Conservation (phyloP, 2,888 invertebrate genomes). For the Orchesellides sinensis region DNA sequence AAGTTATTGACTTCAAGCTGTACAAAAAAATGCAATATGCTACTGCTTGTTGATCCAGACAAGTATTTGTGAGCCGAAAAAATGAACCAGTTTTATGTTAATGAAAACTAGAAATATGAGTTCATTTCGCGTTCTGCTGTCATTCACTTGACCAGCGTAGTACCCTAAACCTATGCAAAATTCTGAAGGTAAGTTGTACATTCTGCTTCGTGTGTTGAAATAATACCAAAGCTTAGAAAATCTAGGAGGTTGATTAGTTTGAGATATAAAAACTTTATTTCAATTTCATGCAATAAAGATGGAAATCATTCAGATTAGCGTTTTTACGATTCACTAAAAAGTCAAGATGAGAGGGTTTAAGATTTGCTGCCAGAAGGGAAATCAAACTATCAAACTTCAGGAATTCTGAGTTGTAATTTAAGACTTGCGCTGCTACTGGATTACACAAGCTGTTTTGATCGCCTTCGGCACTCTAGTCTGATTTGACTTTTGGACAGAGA, state of each 20-base stretch:
- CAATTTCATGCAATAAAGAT: constrained; percentile 6
- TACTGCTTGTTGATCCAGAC: background rate
- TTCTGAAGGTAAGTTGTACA: background rate
- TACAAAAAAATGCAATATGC: constrained; percentile 2
- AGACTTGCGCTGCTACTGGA: background rate
- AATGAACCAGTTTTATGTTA: constrained; percentile 28
- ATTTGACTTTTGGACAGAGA: too few relatives aligned
- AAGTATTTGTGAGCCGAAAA: background rate
- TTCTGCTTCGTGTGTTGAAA: too few relatives aligned
- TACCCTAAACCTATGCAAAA: background rate
- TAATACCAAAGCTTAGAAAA: too few relatives aligned
- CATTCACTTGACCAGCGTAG: background rate
- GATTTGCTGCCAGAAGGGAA: background rate
- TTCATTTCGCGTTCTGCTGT: constrained; percentile 29
- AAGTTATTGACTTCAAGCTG: background rate
- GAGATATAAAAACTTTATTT: background rate
- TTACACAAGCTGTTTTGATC: too few relatives aligned
- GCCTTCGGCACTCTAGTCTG: too few relatives aligned
- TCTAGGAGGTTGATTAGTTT: background rate
- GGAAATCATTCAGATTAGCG: constrained; percentile 16
- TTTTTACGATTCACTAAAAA: background rate
- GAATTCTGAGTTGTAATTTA: background rate
- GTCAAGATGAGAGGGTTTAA: background rate
- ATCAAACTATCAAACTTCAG: background rate
- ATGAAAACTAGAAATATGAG: constrained; percentile 41